Conservation (phyloP, 1,140 invertebrate genomes). For the Venturia canescens region DNA sequence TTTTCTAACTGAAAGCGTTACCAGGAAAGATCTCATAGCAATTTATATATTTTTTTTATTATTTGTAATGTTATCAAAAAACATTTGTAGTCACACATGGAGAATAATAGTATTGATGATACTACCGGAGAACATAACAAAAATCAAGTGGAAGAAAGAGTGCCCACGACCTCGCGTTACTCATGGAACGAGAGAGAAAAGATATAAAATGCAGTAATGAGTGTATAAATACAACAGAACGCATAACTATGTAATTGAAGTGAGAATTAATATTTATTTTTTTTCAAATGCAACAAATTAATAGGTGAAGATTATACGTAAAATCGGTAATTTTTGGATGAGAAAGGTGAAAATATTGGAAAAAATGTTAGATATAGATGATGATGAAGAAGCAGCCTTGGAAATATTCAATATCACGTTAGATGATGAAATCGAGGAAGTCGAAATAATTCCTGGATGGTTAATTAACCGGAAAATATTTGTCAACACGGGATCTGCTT, state of each 20-base stretch:
- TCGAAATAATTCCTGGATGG: constrained; percentile 2
- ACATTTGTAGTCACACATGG: too few relatives aligned
- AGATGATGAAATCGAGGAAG: not conserved
- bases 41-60: too few relatives aligned
- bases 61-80: too few relatives aligned
- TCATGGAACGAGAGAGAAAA: not conserved
- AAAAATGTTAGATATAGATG: not conserved
- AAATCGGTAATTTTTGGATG: too few relatives aligned
- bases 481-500: not conserved
- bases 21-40: too few relatives aligned
- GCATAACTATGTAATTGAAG: not conserved
- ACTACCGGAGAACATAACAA: not conserved
- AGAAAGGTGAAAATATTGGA: not conserved
- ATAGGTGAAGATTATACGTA: too few relatives aligned
- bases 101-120: not conserved
- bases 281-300: not conserved
- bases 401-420: not conserved
- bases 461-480: not conserved
- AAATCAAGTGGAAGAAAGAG: not conserved
- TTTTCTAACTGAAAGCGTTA: too few relatives aligned
- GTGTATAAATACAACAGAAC: not conserved
- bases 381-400: not conserved
- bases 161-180: not conserved
- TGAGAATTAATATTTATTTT: not conserved
- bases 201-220: not conserved